Evolutionary conservation across 2,797 vertebrate species (phyloP).

Genomic region (Brotula barbata): DNA sequence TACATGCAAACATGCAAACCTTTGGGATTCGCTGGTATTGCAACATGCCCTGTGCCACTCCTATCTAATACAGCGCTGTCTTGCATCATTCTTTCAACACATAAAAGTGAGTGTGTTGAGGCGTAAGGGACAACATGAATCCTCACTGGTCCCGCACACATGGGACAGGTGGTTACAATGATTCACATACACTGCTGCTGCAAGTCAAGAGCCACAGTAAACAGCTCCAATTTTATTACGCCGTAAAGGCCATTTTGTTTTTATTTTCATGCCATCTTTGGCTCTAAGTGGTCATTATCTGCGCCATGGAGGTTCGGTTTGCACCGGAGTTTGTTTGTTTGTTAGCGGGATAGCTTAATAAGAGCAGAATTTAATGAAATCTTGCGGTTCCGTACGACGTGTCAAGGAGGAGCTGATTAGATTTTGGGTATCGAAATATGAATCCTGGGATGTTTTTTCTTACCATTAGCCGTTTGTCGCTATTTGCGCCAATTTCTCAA

Average conservation of each 20-base stretch:
- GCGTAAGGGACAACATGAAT: constrained; percentile 34
- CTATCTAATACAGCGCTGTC: constrained; percentile 30
- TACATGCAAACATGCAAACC: background rate
- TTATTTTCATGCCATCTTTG: background rate
- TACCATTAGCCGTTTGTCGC: no score
- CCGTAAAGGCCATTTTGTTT: background rate
- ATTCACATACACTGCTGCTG: constrained; percentile 9
- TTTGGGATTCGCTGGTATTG: constrained; percentile 46
- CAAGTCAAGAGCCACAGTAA: constrained; percentile 5
- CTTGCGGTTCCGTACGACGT: no score
- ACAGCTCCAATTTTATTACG: background rate
- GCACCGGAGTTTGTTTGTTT: background rate
- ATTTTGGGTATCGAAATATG: no score
- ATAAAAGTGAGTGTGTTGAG: constrained; percentile 44
- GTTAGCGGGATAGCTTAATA: background rate
- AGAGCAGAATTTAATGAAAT: no score
- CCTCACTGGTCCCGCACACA: constrained; percentile 41
- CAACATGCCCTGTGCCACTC: constrained; percentile 36
- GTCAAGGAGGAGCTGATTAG: no score
- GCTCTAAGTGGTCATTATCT: background rate
- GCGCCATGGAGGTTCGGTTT: background rate
- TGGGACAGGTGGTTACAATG: constrained; percentile 29
- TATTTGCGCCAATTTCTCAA: no score
- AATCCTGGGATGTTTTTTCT: no score
- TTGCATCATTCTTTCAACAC: constrained; percentile 77